phyloP scores from a whole-genome alignment of 1,140 invertebrate species.

The Bombus confusus region DNA sequence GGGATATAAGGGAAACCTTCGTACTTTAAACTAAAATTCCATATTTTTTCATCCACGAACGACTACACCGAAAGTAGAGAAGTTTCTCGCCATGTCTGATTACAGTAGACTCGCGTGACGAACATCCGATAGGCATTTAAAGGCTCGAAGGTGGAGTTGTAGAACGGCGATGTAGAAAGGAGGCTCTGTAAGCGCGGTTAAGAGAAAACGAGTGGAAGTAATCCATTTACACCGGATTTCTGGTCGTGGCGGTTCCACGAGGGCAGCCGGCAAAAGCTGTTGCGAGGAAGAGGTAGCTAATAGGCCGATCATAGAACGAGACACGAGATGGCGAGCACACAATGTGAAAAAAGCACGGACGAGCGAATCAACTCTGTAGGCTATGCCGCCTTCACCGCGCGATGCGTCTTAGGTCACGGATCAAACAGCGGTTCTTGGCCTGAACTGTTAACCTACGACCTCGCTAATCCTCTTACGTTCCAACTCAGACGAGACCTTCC shows the following conservation, averaged over 20 bases:
- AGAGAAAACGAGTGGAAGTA: constrained; percentile 32
- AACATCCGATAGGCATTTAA: background rate
- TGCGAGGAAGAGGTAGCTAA: constrained; percentile 38
- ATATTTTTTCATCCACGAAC: background rate
- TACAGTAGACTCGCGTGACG: background rate
- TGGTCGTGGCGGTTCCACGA: constrained; percentile 35
- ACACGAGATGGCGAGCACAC: constrained; percentile 47
- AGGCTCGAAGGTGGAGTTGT: background rate
- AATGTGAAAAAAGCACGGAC: constrained; percentile 63
- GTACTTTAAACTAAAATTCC: background rate
- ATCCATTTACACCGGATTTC: constrained; percentile 42
- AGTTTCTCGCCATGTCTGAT: background rate
- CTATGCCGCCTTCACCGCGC: constrained; percentile 55
- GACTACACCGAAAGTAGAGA: background rate
- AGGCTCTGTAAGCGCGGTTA: background rate
- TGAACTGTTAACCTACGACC: constrained; percentile 60
- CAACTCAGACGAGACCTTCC: constrained; percentile 45
- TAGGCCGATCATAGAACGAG: constrained; percentile 58
- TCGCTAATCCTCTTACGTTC: constrained; percentile 61
- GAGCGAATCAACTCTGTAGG: constrained; percentile 75
- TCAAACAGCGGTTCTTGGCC: constrained; percentile 76
- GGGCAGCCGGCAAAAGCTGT: background rate
- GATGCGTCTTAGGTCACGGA: constrained; percentile 74
- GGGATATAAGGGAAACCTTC: background rate
- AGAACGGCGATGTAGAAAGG: too few species aligned